These are phyloP conservation scores for Chelon auratus DNA, from an alignment of 2,797 vertebrate species.

Conservation along the genomic window DNA sequence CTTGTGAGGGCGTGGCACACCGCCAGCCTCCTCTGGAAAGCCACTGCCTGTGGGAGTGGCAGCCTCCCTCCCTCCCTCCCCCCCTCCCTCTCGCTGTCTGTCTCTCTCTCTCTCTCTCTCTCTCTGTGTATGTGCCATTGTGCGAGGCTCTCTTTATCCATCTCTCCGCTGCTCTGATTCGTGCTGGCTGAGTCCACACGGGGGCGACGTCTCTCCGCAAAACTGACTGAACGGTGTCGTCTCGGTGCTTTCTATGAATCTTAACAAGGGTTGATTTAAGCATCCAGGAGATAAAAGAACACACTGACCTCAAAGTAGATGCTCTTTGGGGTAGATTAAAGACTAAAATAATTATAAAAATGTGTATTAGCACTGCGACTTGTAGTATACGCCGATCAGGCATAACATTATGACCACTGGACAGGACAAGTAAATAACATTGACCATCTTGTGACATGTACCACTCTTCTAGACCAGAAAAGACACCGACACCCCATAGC, in stretches of 20 bases:
- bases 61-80: background rate
- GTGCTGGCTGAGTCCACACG: constrained; percentile 38
- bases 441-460: too few species aligned
- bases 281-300: too few species aligned
- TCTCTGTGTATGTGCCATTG: background rate
- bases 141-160: background rate
- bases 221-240: background rate
- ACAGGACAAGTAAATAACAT: background rate
- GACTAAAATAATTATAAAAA: too few species aligned
- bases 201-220: constrained; percentile 51
- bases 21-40: constrained; percentile 13
- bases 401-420: background rate
- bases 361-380: too few species aligned
- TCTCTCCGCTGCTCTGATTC: background rate
- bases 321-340: too few species aligned
- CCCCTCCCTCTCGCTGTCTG: background rate
- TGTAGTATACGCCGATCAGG: too few species aligned
- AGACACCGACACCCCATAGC: too few species aligned
- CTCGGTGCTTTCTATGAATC: background rate
- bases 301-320: too few species aligned
- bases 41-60: constrained; percentile 12
- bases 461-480: too few species aligned
- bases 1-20: constrained; percentile 33
- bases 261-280: too few species aligned
- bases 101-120: background rate